Conservation (phyloP, 1,140 invertebrate genomes). For the Drosophila prosaltans region DNA sequence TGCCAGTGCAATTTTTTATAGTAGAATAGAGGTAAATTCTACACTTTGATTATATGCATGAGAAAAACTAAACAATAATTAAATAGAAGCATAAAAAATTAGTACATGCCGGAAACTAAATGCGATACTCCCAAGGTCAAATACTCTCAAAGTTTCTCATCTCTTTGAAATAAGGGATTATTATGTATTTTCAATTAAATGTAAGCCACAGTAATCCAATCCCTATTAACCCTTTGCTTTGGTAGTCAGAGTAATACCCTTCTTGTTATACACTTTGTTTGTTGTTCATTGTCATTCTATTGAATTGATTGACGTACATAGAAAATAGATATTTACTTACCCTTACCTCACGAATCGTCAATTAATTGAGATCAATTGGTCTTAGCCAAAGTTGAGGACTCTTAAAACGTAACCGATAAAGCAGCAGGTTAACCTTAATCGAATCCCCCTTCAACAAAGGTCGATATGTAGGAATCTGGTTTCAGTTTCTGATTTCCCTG, state of each 20-base stretch:
- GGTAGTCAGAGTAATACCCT: too few relatives aligned
- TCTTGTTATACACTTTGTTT: not conserved
- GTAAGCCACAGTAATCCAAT: too few relatives aligned
- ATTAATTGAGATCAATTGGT: constrained; percentile 60
- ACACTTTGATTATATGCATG: constrained; percentile 59
- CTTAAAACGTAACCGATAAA: constrained; percentile 56
- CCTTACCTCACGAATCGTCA: constrained; percentile 1
- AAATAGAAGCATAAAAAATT: constrained; percentile 31
- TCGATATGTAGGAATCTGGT: constrained; percentile 63
- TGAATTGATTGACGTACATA: constrained; percentile 55
- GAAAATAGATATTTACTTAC: not conserved
- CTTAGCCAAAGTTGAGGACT: constrained; percentile 53
- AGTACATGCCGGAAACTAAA: constrained; percentile 9
- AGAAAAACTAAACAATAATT: constrained; percentile 55
- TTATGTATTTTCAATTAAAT: too few relatives aligned
- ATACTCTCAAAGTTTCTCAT: not conserved
- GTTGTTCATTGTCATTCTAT: constrained; percentile 6
- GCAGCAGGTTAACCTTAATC: constrained; percentile 63
- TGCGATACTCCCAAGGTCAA: not conserved
- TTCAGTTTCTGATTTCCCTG: constrained; percentile 30
- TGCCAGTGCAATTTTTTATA: constrained; percentile 53
- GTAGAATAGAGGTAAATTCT: constrained; percentile 52
- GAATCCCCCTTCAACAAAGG: constrained; percentile 34
- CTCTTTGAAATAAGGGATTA: not conserved
- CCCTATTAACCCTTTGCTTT: too few relatives aligned